Conservation (phyloP, 2,797 vertebrate species). For the Amphiprion clarkii region DNA sequence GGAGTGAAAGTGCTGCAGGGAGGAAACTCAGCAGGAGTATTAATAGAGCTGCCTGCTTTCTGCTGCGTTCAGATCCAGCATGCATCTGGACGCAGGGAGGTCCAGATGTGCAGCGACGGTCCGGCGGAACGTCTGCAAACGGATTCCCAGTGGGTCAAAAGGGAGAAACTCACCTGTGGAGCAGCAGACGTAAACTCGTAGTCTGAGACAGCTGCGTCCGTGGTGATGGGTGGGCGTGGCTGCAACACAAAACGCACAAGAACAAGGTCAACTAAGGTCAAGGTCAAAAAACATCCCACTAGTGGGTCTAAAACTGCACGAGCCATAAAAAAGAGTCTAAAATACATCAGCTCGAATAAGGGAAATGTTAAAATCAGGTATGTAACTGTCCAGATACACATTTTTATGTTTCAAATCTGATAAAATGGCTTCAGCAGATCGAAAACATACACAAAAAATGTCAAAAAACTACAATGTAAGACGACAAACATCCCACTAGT, state of each 20-base stretch:
- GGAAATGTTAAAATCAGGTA: too few relatives aligned
- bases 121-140: neutral
- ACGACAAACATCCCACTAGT: too few relatives aligned
- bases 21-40: constrained; percentile 68
- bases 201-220: constrained; percentile 93
- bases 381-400: too few relatives aligned
- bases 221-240: constrained; percentile 95
- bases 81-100: constrained; percentile 50
- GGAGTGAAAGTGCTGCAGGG: constrained; percentile 67
- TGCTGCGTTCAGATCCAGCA: constrained; percentile 58
- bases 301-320: too few relatives aligned
- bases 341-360: too few relatives aligned
- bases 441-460: too few relatives aligned
- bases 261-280: neutral
- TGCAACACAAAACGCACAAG: constrained; percentile 66
- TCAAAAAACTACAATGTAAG: too few relatives aligned
- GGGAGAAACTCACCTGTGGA: constrained; percentile 87
- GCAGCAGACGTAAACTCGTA: constrained; percentile 97
- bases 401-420: too few relatives aligned
- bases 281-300: neutral
- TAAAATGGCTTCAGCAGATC: too few relatives aligned
- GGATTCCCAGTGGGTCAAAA: constrained; percentile 1
- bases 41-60: constrained; percentile 67
- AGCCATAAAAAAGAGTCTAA: too few relatives aligned
- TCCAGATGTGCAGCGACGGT: constrained; percentile 13